Base-by-base conservation (phyloP, 1,140 invertebrate genomes). In the Babylonia areolata region DNA sequence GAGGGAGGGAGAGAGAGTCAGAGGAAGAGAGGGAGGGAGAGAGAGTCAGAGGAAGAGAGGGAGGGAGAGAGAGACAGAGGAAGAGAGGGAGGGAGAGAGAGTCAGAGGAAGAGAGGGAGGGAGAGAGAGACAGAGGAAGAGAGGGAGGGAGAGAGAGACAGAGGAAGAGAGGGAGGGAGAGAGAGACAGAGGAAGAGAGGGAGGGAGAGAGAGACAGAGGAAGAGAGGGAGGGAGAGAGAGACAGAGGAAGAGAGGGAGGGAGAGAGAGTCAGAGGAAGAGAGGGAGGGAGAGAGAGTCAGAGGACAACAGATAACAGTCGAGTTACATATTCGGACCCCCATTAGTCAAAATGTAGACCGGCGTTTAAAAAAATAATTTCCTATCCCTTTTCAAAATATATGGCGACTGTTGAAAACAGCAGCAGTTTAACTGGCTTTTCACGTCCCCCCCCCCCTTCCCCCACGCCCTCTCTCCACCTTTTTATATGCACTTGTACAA, bases 231-330 rank as follows among this genome's bases (percentile, higher is more conserved):
- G 3, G 42, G 2, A 83, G 12, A 86, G 73, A 87, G 28, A 86
- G 73, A 87, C 46, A 58, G 73, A 87, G 1, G 3, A 46, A 86
- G 64, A 88, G 51, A 87, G 40, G 87, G 42, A 84, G 35, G 78
- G 69, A 86, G 54, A 86, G 40, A 86, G 80, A 88, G 40, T 40
- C 79, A 83, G 58, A 87, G 31, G 82, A 40, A 42, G 20, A 42
- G 9, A 79, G 39, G 42, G 31, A 9, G 33, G n/a, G n/a, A n/a
- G n/a, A n/a, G n/a, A n/a, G n/a, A 73, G 23, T 17, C 69, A 73
- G 23, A 73, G 23, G 31, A 9, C 12, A 12, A 73, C 69, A 73
- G 12, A 73, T 6, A 73, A 9, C 12, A 9, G 31, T n/a, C 12
- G 23, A 73, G 12, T 17, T 6, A 73, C 69, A 73, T n/a, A 73